phyloP scores from a whole-genome alignment of 2,797 vertebrate species.

The Aphelocoma californica region DNA sequence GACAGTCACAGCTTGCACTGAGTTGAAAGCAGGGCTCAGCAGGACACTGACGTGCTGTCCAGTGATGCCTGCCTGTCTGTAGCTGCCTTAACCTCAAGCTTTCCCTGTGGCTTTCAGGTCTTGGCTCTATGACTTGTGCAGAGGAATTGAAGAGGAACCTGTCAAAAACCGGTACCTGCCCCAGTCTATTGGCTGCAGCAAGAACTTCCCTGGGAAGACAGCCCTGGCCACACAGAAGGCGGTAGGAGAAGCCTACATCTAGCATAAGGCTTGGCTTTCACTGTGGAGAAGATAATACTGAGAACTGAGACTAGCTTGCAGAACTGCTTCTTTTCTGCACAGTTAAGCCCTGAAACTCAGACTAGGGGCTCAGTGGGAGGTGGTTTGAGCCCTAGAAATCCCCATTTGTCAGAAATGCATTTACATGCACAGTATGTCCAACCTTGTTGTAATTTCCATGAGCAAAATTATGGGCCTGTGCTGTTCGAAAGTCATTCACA shows the following conservation, averaged over 20 bases:
- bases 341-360: not conserved
- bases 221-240: constrained; percentile 85
- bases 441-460: not conserved
- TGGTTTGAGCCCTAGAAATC: not conserved
- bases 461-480: not conserved
- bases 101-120: constrained; percentile 75
- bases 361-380: not conserved
- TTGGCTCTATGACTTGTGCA: constrained; percentile 92
- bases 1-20: not conserved
- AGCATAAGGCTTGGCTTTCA: not conserved
- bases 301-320: not conserved
- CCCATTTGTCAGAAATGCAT: not conserved
- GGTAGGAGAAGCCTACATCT: constrained; percentile 68
- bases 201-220: constrained; percentile 89
- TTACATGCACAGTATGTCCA: not conserved
- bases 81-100: not conserved
- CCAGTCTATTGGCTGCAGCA: constrained; percentile 95
- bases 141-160: constrained; percentile 93
- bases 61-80: not conserved
- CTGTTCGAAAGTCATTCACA: not conserved
- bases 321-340: not conserved
- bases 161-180: constrained; percentile 91
- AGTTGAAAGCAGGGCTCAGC: not conserved
- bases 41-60: not conserved
- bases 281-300: not conserved